phyloP scores from a whole-genome alignment of 2,888 invertebrate genomes.

The Crioceris asparagi region DNA sequence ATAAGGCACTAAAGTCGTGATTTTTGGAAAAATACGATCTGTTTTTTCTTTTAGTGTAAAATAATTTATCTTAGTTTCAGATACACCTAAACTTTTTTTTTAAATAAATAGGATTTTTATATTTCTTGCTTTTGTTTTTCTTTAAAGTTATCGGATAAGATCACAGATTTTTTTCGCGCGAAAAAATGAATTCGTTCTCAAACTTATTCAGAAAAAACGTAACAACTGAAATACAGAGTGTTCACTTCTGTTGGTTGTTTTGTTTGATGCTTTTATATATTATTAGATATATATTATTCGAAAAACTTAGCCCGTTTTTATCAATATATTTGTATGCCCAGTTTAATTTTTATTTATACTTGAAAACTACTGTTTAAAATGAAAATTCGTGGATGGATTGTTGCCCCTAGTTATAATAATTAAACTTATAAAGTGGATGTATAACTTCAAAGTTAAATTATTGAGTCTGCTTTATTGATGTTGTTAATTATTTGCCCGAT shows the following conservation, averaged over 20 bases:
- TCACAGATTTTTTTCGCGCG: conserved; percentile 29
- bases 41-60: conserved; percentile 25
- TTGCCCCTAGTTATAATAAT: conserved; percentile 23
- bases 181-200: conserved; percentile 18
- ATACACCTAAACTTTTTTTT: conserved; percentile 28
- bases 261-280: conserved; percentile 18
- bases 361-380: conserved; percentile 21
- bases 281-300: conserved; percentile 19
- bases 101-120: conserved; percentile 24
- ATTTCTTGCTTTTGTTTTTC: no score
- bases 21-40: conserved; percentile 36
- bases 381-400: conserved; percentile 19
- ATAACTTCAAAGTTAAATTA: conserved; percentile 23
- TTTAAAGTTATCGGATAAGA: conserved; percentile 20
- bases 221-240: conserved; percentile 13
- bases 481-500: conserved; percentile 32
- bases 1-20: conserved; percentile 39
- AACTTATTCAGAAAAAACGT: conserved; percentile 16
- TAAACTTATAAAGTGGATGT: conserved; percentile 7
- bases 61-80: conserved; percentile 21
- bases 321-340: conserved; percentile 24
- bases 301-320: conserved; percentile 28
- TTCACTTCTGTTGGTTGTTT: no score
- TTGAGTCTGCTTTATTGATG: conserved; percentile 29
- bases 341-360: conserved; percentile 22